A percentile compares a stretch with the other conserved stretches of the same genome.
These are phyloP conservation scores for Tupaia chinensis DNA, from an alignment of 2,113 vertebrate species.

Conservation along the genomic window DNA sequence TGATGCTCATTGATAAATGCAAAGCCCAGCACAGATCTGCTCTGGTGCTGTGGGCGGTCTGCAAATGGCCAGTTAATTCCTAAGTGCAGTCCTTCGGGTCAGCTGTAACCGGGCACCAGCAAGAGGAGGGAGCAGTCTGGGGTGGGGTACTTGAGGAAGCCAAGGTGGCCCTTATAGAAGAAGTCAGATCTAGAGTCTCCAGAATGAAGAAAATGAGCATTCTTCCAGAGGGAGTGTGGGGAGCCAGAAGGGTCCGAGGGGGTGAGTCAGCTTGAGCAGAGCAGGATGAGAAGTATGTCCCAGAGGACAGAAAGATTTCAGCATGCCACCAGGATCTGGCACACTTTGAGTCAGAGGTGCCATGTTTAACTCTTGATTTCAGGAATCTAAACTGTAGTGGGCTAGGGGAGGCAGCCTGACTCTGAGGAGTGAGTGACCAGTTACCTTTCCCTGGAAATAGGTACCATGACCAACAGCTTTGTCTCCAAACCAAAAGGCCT, in stretches of 20 bases:
- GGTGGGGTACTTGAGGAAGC: neutral
- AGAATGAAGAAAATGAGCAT: neutral
- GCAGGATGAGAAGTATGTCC: neutral
- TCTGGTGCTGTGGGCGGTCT: neutral
- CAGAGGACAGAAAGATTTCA: accelerated
- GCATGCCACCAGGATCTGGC: accelerated
- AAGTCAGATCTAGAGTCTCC: neutral
- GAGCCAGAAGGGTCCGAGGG: too few relatives aligned
- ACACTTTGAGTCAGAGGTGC: accelerated
- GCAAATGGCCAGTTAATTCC: neutral
- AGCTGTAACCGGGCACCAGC: too few relatives aligned
- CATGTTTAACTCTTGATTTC: neutral
- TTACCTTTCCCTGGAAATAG: neutral
- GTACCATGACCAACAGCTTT: too few relatives aligned
- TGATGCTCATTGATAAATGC: neutral
- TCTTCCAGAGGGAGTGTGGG: too few relatives aligned
- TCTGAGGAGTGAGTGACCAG: accelerated
- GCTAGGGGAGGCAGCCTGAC: accelerated
- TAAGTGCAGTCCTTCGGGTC: too few relatives aligned
- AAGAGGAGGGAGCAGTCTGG: too few relatives aligned
- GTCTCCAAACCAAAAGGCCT: neutral
- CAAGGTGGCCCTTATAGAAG: neutral
- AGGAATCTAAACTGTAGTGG: accelerated
- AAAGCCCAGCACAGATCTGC: neutral
- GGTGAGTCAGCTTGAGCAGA: too few relatives aligned